Evolutionary conservation across 1,140 invertebrate genomes (phyloP).

Genomic region (Zaprionus africanus): DNA sequence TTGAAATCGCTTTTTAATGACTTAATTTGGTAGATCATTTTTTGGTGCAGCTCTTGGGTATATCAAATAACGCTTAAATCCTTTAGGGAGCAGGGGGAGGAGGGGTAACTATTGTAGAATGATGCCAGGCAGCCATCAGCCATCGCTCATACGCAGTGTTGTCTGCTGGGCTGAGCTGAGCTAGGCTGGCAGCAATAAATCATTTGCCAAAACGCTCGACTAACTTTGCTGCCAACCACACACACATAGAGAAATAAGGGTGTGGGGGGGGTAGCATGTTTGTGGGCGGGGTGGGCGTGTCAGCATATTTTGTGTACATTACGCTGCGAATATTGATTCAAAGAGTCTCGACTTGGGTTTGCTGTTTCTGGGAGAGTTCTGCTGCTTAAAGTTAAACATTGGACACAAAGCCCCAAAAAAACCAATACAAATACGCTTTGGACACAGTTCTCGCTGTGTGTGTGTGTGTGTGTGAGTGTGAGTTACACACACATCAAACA

Average conservation of each 20-base stretch:
- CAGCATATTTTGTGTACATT: slow-evolving; percentile 29
- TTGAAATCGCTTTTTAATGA: slow-evolving; percentile 70
- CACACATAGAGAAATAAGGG: slow-evolving; percentile 1
- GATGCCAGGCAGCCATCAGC: slow-evolving; percentile 4
- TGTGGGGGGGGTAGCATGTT: too few relatives aligned
- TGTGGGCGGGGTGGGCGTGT: slow-evolving; percentile 5
- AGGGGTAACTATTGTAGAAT: background rate
- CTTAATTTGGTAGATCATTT: slow-evolving; percentile 69
- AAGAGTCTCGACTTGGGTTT: slow-evolving; percentile 16
- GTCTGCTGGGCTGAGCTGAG: slow-evolving; percentile 4
- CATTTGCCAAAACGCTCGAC: slow-evolving; percentile 61
- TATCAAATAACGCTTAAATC: slow-evolving; percentile 72
- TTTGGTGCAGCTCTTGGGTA: slow-evolving; percentile 20
- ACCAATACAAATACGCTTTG: slow-evolving; percentile 26
- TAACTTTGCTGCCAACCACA: slow-evolving; percentile 60
- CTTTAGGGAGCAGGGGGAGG: slow-evolving; percentile 47
- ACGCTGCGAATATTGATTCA: slow-evolving; percentile 22
- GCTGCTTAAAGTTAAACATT: slow-evolving; percentile 74
- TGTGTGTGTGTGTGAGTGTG: slow-evolving; percentile 19
- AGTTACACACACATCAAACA: slow-evolving; percentile 46
- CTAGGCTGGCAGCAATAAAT: slow-evolving; percentile 60
- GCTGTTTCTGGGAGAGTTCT: background rate
- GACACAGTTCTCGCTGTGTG: slow-evolving; percentile 19
- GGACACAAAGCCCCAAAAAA: slow-evolving; percentile 27
- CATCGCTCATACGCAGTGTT: slow-evolving; percentile 73